Percentiles rank a stretch among this genome's conserved stretches.
Conservation (phyloP, 2,797 vertebrate genomes). For the Euphonia xanthogaster region DNA sequence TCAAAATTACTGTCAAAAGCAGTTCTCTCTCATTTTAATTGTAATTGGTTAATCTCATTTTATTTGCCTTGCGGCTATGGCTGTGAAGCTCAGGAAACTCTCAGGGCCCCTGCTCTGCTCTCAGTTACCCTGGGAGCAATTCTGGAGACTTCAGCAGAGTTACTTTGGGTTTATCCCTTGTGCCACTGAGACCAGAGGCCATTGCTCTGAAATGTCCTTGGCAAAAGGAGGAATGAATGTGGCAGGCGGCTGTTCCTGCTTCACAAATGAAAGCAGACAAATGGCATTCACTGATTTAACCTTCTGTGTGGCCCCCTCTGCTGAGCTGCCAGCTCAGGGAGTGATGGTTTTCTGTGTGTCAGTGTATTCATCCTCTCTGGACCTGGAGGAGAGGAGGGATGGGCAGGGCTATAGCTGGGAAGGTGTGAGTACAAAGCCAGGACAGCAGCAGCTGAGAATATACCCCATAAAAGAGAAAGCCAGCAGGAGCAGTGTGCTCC, state of each 20-base stretch:
- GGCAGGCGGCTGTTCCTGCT: background rate
- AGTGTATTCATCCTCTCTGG: background rate
- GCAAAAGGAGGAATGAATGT: background rate
- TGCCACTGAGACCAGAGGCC: background rate
- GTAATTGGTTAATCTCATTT: constrained; percentile 71
- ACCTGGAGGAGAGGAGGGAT: background rate
- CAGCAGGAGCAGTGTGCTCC: background rate
- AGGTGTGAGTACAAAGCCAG: background rate
- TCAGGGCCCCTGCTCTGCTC: constrained; percentile 28
- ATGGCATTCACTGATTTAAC: background rate
- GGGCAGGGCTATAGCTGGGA: background rate
- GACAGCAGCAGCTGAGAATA: background rate
- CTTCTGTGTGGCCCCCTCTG: background rate
- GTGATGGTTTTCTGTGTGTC: background rate
- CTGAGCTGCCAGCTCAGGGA: background rate
- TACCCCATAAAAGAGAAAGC: background rate
- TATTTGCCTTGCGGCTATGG: constrained; percentile 53
- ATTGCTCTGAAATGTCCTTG: background rate
- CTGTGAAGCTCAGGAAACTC: constrained; percentile 54
- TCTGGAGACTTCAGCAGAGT: constrained; percentile 30
- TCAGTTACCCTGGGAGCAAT: constrained; percentile 51
- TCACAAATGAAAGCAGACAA: constrained; percentile 7
- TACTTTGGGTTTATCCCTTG: constrained; percentile 30
- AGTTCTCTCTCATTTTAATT: constrained; percentile 62
- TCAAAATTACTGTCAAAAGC: constrained; percentile 67